Evolutionary conservation across 2,888 invertebrate species (phyloP).

Genomic region (Habroteleia sp.): DNA sequence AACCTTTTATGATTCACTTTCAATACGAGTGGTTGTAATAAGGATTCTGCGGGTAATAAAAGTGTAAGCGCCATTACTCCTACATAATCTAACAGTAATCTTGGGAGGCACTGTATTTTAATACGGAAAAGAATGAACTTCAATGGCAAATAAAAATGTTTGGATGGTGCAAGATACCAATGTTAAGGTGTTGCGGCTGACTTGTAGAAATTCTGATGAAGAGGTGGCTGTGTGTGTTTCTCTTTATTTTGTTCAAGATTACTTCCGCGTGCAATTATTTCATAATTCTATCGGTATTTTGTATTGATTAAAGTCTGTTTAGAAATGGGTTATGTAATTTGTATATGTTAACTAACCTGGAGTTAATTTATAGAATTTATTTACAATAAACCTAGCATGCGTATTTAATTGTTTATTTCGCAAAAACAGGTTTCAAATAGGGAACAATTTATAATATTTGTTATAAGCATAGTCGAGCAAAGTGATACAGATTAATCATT

Average conservation of each 20-base stretch:
- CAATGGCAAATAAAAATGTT: slow-evolving; percentile 37
- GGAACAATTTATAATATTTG: too few species aligned
- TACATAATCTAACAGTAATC: slow-evolving; percentile 42
- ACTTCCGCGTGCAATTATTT: neutral
- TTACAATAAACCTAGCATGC: too few species aligned
- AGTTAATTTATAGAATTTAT: too few species aligned
- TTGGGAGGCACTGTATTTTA: slow-evolving; percentile 18
- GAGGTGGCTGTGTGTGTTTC: too few species aligned
- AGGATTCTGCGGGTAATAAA: slow-evolving; percentile 7
- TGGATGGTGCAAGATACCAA: slow-evolving; percentile 3
- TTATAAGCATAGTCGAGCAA: too few species aligned
- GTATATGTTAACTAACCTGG: too few species aligned
- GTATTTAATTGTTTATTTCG: too few species aligned
- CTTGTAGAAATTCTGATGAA: slow-evolving; percentile 14
- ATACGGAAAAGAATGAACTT: slow-evolving; percentile 36
- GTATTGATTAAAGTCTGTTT: too few species aligned
- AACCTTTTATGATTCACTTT: slow-evolving; percentile 29
- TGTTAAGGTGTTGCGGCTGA: neutral
- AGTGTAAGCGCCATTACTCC: slow-evolving; percentile 34
- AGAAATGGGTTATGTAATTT: too few species aligned
- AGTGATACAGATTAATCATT: too few species aligned
- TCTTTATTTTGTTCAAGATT: neutral
- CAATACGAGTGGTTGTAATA: slow-evolving; percentile 18
- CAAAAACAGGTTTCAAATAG: too few species aligned
- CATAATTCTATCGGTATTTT: too few species aligned